These are phyloP conservation scores for Phlogophora meticulosa DNA, from an alignment of 2,888 invertebrate species.

Conservation along the genomic window DNA sequence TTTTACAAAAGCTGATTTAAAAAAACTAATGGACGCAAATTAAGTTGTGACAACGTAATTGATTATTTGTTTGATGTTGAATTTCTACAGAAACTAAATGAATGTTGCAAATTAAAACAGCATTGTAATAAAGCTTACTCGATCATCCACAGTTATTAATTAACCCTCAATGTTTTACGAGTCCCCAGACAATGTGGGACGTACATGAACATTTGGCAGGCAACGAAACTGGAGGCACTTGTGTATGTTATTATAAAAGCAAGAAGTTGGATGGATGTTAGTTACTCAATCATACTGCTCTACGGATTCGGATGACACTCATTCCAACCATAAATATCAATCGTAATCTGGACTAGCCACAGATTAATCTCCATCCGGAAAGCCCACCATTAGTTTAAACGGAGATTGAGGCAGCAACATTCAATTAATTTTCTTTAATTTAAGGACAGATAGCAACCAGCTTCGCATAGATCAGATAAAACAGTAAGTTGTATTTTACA, in stretches of 20 bases:
- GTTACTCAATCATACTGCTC: not conserved
- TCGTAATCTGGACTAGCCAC: conserved; percentile 3
- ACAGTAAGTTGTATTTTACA: conserved; percentile 6
- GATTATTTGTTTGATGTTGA: conserved; percentile 26
- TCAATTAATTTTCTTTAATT: conserved; percentile 20
- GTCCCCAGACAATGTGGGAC: conserved; percentile 34
- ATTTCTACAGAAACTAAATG: conserved; percentile 23
- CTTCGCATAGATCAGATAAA: conserved; percentile 24
- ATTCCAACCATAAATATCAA: conserved; percentile 4
- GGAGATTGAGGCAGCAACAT: not conserved
- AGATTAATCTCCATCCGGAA: conserved; percentile 17
- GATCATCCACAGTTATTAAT: conserved; percentile 38
- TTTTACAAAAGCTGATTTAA: conserved; percentile 27
- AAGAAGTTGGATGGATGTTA: conserved; percentile 1
- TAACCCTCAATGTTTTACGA: conserved; percentile 39
- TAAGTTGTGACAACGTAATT: conserved; percentile 37
- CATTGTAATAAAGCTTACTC: conserved; percentile 45
- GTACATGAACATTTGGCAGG: conserved; percentile 22
- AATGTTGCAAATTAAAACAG: conserved; percentile 33
- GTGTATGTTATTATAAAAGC: not conserved
- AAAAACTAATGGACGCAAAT: conserved; percentile 35
- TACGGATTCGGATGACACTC: conserved; percentile 13
- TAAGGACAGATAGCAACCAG: conserved; percentile 13
- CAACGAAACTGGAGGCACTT: conserved; percentile 1
- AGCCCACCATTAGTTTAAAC: conserved; percentile 12